Conservation (phyloP, 2,113 vertebrate genomes). For the Illadopsis cleaveri region DNA sequence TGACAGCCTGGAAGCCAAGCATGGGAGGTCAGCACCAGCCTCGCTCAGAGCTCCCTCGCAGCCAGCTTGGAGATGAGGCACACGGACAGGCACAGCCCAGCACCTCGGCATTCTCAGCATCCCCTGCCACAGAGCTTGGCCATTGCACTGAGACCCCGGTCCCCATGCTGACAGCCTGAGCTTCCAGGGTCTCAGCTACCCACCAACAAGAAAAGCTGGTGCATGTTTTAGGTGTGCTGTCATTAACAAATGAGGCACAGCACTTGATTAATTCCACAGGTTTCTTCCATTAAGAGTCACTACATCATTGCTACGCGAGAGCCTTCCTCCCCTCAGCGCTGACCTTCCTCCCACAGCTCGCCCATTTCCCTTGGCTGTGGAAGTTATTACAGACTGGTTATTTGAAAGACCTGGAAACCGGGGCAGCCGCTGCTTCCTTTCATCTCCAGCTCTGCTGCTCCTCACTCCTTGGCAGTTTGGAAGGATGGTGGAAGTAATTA, state of each 20-base stretch:
- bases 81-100: accelerated
- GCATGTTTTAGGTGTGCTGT: constrained; percentile 15
- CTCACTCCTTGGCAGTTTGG: constrained; percentile 74
- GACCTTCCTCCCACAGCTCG: constrained; percentile 68
- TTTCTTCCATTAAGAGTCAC: constrained; percentile 73
- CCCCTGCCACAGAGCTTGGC: neutral
- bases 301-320: constrained; percentile 67
- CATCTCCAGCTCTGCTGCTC: constrained; percentile 78
- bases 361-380: constrained; percentile 67
- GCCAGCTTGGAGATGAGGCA: neutral
- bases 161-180: neutral
- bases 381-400: constrained; percentile 70
- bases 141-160: accelerated
- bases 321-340: constrained; percentile 65
- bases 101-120: accelerated
- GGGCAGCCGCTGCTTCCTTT: constrained; percentile 66
- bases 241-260: constrained; percentile 70
- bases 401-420: constrained; percentile 71
- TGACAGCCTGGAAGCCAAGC: constrained; percentile 72
- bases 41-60: neutral
- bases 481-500: constrained; percentile 75
- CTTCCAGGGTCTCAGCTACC: neutral
- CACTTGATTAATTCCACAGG: constrained; percentile 67
- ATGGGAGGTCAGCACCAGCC: constrained; percentile 61
- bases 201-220: neutral